Evolutionary conservation across 2,888 invertebrate species (phyloP), one percentile per base, ranked within the genome.

Genomic region (Drosophila limbata): DNA sequence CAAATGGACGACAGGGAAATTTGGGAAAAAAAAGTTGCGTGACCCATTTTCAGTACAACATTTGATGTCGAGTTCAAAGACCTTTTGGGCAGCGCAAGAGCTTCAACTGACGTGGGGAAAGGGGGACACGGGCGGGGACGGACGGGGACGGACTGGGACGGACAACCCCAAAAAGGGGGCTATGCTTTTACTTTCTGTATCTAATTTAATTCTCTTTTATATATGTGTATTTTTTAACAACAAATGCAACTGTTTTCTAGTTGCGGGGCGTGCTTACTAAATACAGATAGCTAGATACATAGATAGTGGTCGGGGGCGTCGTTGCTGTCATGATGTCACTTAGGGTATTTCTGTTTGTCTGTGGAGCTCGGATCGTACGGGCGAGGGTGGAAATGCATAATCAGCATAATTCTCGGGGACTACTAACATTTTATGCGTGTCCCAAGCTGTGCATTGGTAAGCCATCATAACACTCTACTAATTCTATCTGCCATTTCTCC

Each of bases 31-130:
- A 67, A 71, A n/a, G 62, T 77, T 77, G 74, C 79, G 80, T 91
- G 92, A 91, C 91, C 91, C 90, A 91, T 90, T 92, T 91, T 86
- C 77, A 53, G 77, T 76, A 69, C 69, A 77, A 77, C 75, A 79
- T 89, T 81, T 73, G 75, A 73, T 70, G 69, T 44, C 66, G 85
- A 90, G 91, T 91, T 91, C 92, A 91, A 91, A 90, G 91, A 91
- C 92, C 91, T 91, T 59, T 78, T 40, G 33, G 39, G 39, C 51
- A 35, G 37, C 42, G 33, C 69, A 31, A 37, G 25, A 65, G 65
- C 63, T 66, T 40, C 42, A 33, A 28, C 39, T 33, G 57, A 42
- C 33, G 52, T 44, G 40, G 11, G 39, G 39, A 37, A 6, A 9
- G 11, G 35, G 33, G 35, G 13, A 31, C n/a, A n/a, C 4, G 13